Evolutionary conservation across 2,888 invertebrate species (phyloP), one percentile per base, ranked within the genome.

Genomic region (Melanophora roralis): DNA sequence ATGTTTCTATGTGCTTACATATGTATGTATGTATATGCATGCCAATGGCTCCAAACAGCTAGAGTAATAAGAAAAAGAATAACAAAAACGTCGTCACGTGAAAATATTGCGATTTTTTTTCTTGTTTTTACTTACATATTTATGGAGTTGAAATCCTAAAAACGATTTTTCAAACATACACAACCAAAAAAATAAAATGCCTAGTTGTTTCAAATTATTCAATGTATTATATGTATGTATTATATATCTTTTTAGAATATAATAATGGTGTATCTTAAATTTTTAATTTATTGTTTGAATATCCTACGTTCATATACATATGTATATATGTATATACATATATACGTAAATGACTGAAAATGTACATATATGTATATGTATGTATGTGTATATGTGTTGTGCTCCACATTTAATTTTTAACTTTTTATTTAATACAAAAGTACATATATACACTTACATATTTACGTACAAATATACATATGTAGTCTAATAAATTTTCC

Each of bases 81-180:
- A 75, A 55, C 45, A 75, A 53, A 9, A 65, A 71, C 45, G 47
- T 74, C 74, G 79, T 79, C 79, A 75, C 79, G 79, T 79, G 75
- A 79, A 68, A 68, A 59, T 60, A 71, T 53, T 53, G 19, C 14
- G 71, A 65, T 60, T 75, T 64, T 76, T 65, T 49, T 69, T 65
- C 4, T 21, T n/a, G 21, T 19, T 19, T 53, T 53, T 27, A 53
- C 43, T 43, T 73, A 38, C n/a, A 53, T 19, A n/a, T 68, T 75
- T 49, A 47, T 64, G 69, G 23, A 59, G 49, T 49, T 55, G 12
- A 40, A 64, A 53, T 47, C 8, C 14, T 55, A 55, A 40, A 43
- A 65, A 65, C 38, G 40, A 60, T 64, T 65, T 78, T 69, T n/a
- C 49, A 64, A 38, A 12, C 36, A 67, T 16, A 47, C 21, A 43